phyloP scores from a whole-genome alignment of 2,113 vertebrate species.

The Lipotes vexillifer region DNA sequence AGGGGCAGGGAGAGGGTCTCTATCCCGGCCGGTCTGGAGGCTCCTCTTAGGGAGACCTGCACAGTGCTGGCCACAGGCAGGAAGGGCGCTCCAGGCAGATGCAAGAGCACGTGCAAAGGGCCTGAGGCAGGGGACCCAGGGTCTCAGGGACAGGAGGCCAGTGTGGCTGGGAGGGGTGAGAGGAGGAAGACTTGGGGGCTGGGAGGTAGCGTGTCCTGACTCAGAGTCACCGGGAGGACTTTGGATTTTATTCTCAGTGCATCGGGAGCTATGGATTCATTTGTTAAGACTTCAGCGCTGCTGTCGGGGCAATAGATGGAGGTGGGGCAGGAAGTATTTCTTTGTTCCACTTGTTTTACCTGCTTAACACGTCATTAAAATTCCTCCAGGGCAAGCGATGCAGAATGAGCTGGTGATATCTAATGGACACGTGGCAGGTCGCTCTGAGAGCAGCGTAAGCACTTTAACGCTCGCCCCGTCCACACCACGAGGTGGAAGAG shows the following conservation, averaged over 20 bases:
- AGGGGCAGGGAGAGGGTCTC: neutral
- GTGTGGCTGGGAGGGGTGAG: neutral
- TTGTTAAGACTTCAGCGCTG: neutral
- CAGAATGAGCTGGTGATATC: neutral
- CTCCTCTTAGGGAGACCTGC: neutral
- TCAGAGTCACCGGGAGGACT: neutral
- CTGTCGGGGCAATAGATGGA: neutral
- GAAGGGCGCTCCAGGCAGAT: neutral
- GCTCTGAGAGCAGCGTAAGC: neutral
- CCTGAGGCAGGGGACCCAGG: neutral
- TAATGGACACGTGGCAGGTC: neutral
- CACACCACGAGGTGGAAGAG: too few species aligned
- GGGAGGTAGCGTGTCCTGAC: neutral
- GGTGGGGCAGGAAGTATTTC: neutral
- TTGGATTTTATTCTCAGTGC: neutral
- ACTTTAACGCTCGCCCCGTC: neutral
- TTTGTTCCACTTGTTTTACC: neutral
- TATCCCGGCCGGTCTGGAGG: neutral
- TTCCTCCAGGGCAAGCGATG: neutral
- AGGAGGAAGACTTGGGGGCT: neutral
- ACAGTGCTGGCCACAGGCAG: neutral
- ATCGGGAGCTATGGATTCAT: neutral
- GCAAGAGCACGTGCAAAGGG: neutral
- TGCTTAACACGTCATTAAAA: neutral
- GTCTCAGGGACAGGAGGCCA: neutral